Conservation (phyloP, 2,797 vertebrate genomes). For the Labeo calbasu region DNA sequence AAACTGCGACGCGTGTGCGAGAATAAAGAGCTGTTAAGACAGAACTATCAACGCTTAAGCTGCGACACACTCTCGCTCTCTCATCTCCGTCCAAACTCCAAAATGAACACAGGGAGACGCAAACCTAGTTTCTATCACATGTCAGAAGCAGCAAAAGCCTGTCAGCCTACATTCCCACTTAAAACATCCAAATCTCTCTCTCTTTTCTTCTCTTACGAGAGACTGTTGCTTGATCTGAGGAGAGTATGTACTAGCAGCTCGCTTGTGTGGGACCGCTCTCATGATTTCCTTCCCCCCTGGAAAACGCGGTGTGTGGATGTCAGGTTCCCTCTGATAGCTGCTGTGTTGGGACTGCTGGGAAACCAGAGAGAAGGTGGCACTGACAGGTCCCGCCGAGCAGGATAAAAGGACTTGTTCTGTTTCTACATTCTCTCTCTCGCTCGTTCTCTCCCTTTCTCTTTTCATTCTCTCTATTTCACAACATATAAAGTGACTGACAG, state of each 20-base stretch:
- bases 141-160: constrained; percentile 52
- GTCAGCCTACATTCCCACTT: constrained; percentile 57
- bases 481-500: constrained; percentile 59
- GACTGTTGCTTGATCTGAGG: constrained; percentile 54
- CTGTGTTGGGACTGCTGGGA: constrained; percentile 61
- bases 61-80: constrained; percentile 43
- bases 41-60: constrained; percentile 47
- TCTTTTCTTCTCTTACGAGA: constrained; percentile 46
- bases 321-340: constrained; percentile 61
- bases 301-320: constrained; percentile 57
- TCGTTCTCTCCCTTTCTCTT: constrained; percentile 55
- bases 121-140: constrained; percentile 53
- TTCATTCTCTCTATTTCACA: constrained; percentile 56
- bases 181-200: constrained; percentile 52
- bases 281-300: constrained; percentile 56
- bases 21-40: constrained; percentile 45
- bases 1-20: constrained; percentile 39
- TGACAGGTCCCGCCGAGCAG: constrained; percentile 66
- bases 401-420: constrained; percentile 67
- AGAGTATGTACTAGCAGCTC: constrained; percentile 49
- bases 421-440: constrained; percentile 56
- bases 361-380: constrained; percentile 60
- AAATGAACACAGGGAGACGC: constrained; percentile 50
- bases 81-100: constrained; percentile 56
- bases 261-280: constrained; percentile 54